Conservation (phyloP, 1,140 invertebrate species). For the Drosophila baimaii region DNA sequence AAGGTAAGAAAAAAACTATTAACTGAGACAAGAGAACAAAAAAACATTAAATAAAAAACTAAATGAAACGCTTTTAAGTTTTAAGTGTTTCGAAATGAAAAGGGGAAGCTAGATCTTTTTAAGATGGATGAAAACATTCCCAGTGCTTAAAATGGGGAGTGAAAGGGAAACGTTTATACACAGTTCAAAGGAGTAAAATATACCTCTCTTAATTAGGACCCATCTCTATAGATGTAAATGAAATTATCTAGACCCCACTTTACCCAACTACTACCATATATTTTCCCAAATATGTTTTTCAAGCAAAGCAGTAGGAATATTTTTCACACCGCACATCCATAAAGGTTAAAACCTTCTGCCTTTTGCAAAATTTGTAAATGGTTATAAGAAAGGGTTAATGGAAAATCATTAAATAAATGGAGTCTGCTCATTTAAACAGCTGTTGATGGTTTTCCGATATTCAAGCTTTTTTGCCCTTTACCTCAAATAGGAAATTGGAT, state of each 20-base stretch:
- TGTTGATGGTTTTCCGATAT: neutral
- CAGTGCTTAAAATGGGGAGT: too few relatives aligned
- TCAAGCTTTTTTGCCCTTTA: neutral
- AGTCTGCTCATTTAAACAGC: neutral
- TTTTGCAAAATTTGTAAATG: neutral
- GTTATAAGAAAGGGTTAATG: neutral
- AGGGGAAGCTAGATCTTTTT: neutral
- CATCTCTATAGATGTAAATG: neutral
- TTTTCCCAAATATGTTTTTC: neutral
- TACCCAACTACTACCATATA: neutral
- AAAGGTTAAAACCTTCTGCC: neutral
- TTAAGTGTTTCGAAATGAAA: neutral
- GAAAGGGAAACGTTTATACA: too few relatives aligned
- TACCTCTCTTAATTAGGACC: neutral
- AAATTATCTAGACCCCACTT: neutral
- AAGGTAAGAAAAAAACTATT: neutral
- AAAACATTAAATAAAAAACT: too few relatives aligned
- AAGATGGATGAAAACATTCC: too few relatives aligned
- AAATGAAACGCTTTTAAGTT: neutral
- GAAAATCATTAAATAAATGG: slow-evolving; percentile 5
- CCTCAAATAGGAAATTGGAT: neutral
- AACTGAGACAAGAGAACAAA: neutral
- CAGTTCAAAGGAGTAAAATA: neutral
- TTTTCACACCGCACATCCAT: neutral
- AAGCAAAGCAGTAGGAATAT: too few relatives aligned